phyloP scores from a whole-genome alignment of 2,113 vertebrate genomes.

The Antigone vipio region DNA sequence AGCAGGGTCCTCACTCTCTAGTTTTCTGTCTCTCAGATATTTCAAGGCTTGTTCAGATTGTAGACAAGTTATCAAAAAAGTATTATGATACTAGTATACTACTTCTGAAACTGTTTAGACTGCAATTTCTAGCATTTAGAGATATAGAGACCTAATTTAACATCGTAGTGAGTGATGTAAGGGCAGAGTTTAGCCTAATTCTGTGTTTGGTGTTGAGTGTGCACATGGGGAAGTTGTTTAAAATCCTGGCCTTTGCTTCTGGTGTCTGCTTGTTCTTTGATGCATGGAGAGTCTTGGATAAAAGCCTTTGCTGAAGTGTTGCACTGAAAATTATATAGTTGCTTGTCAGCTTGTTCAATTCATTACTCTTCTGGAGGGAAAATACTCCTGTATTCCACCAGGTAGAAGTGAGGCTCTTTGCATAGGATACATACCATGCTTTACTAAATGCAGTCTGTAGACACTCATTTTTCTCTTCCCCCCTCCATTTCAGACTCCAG shows the following conservation, averaged over 20 bases:
- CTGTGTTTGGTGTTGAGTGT: neutral
- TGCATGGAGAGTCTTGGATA: neutral
- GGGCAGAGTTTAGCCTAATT: neutral
- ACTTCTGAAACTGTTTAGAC: neutral
- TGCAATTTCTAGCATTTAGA: neutral
- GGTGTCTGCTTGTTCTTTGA: neutral
- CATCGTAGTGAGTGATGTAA: neutral
- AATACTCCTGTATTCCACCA: neutral
- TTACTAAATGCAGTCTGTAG: neutral
- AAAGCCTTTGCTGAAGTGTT: neutral
- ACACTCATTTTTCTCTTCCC: neutral
- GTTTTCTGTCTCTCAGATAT: neutral
- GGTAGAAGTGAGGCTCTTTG: neutral
- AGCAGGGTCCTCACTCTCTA: neutral
- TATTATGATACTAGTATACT: neutral
- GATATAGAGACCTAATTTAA: neutral
- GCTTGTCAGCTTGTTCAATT: neutral
- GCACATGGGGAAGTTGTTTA: neutral
- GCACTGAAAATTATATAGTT: neutral
- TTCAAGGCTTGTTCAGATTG: neutral
- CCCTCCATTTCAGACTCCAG: conserved; percentile 85
- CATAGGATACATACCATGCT: neutral
- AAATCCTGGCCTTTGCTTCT: neutral
- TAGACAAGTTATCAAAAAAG: neutral
- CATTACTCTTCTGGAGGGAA: neutral